A percentile compares a stretch with the other conserved stretches of the same genome.
These are phyloP conservation scores for Amiota mariae DNA, from an alignment of 2,888 invertebrate genomes.

Conservation along the genomic window DNA sequence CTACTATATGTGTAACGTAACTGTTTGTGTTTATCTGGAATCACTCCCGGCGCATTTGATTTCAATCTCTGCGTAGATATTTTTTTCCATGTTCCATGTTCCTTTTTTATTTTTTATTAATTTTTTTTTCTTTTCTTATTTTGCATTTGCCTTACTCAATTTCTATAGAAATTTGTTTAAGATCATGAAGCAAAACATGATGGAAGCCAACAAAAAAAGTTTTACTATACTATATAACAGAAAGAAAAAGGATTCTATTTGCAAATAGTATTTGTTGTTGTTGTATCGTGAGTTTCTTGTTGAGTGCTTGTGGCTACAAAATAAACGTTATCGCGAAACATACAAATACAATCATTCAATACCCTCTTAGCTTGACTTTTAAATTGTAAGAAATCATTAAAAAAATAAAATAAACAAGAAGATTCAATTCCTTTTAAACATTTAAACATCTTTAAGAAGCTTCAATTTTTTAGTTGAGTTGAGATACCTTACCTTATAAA, in stretches of 20 bases:
- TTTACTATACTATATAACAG: too few relatives aligned
- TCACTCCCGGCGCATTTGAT: constrained; percentile 1
- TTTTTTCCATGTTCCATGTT: too few relatives aligned
- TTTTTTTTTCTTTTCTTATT: too few relatives aligned
- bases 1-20: too few relatives aligned
- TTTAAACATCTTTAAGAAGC: too few relatives aligned
- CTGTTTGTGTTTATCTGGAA: neutral
- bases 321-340: constrained; percentile 3
- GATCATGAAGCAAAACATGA: constrained; percentile 38
- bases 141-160: constrained; percentile 42
- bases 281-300: neutral
- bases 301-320: constrained; percentile 11
- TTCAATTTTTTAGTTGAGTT: too few relatives aligned
- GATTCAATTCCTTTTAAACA: too few relatives aligned
- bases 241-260: neutral
- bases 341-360: neutral
- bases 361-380: neutral
- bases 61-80: neutral
- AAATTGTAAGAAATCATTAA: too few relatives aligned
- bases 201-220: constrained; percentile 2
- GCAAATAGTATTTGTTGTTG: constrained; percentile 4
- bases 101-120: too few relatives aligned
- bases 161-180: constrained; percentile 58
- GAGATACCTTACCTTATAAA: too few relatives aligned
- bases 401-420: too few relatives aligned